Evolutionary conservation across 2,113 vertebrate genomes (phyloP), one percentile per base, ranked within the genome.

Genomic region (Loxodonta africana): DNA sequence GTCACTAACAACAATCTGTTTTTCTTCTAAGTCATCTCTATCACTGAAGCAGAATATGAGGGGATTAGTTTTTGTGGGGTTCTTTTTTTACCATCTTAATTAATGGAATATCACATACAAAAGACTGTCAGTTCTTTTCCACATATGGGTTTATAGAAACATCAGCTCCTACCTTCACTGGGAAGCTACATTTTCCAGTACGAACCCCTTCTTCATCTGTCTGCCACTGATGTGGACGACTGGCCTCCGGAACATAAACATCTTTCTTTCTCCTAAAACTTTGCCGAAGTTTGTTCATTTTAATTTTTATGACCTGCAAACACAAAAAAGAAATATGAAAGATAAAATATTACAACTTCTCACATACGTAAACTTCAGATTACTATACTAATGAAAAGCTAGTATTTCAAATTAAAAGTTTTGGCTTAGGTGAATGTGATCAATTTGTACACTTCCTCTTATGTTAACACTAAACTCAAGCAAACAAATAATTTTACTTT

Each of bases 191-290:
- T 97, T 99, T 99, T 94, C 99, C 99, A 86, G 98, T 99, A 96
- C 99, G 99, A 95, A 99, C 99, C 0, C 99, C 99, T 99, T 99
- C 99, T 98, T 99, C 99, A 83, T 99, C 99, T 0, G 99, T 99
- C 98, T 99, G 99, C 99, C 99, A 99, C 97, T 99, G 99, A 98
- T 99, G 99, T 74, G 99, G 99, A 97, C 99, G 99, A 97, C 99
- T 99, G 65, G 99, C 99, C 98, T 99, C 99, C 5, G 99, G 99
- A 94, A 99, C 99, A 89, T 99, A 99, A 95, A 99, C 98, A 98
- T 99, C 99, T 99, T 99, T 99, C 99, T 99, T 99, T 98, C 99
- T 99, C 94, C 99, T 99, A 98, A 99, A 99, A 98, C 99, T 99
- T 97, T 99, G 99, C 97, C 99, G 99, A 98, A 99, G 99, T 99